These are phyloP conservation scores for Bombycilla garrulus DNA, from an alignment of 2,113 vertebrate species.

Conservation along the genomic window DNA sequence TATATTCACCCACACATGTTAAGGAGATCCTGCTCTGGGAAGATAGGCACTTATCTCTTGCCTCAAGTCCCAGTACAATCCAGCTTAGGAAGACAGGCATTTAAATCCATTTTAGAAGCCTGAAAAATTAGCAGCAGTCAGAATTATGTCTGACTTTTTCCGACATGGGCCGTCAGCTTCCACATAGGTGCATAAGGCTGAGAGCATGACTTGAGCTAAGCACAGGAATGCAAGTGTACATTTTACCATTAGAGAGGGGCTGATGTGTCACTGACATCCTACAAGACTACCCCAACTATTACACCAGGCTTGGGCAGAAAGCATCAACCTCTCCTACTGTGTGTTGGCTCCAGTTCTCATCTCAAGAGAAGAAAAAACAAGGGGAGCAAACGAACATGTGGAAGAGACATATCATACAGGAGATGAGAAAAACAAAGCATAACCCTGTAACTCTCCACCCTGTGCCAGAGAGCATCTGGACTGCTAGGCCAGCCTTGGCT, in stretches of 20 bases:
- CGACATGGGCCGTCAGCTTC: neutral
- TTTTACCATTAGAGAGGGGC: neutral
- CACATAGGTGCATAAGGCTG: neutral
- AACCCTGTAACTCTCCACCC: neutral
- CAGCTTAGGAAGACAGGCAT: constrained; percentile 46
- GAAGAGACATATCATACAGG: neutral
- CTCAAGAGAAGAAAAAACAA: neutral
- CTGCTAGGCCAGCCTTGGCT: neutral
- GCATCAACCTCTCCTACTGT: neutral
- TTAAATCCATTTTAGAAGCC: constrained; percentile 47
- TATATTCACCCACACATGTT: constrained; percentile 52
- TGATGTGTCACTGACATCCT: neutral
- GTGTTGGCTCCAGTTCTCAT: neutral
- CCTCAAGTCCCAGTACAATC: constrained; percentile 43
- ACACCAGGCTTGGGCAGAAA: rapidly evolving
- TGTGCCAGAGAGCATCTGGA: neutral
- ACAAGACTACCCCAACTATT: neutral
- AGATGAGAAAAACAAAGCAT: neutral
- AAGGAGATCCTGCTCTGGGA: constrained; percentile 52
- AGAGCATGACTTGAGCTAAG: neutral
- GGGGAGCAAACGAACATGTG: neutral
- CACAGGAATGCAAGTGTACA: neutral
- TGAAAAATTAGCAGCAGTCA: constrained; percentile 42
- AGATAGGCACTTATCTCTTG: constrained; percentile 62
- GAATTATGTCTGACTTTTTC: constrained; percentile 23